These are phyloP conservation scores for Cherax destructor DNA, from an alignment of 1,140 invertebrate genomes.

Conservation along the genomic window DNA sequence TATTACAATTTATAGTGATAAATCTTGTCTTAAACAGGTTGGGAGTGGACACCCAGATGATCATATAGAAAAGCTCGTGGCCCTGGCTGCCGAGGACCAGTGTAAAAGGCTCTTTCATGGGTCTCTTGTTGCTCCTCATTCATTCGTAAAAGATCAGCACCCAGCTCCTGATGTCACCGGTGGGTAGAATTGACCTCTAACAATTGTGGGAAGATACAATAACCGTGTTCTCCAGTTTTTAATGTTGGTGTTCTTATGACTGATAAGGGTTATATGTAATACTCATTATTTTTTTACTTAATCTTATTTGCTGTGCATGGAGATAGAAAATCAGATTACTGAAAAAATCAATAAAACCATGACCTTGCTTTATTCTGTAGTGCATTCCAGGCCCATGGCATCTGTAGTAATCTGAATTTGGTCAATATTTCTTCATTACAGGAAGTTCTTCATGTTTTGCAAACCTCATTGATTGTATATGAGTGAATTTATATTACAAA, in stretches of 20 bases:
- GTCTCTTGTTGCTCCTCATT: conserved; percentile 32
- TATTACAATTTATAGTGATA: too few species aligned
- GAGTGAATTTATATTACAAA: too few species aligned
- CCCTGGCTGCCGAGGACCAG: conserved; percentile 51
- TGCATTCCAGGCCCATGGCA: too few species aligned
- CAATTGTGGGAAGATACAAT: background rate
- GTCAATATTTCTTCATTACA: too few species aligned
- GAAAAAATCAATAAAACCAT: too few species aligned
- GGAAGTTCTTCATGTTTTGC: too few species aligned
- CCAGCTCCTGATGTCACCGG: conserved; percentile 32
- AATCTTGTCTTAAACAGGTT: background rate
- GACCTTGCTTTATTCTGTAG: too few species aligned
- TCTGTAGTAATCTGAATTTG: too few species aligned
- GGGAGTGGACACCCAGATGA: conserved; percentile 18
- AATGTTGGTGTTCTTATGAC: background rate
- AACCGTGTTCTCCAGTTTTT: background rate
- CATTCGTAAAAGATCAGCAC: conserved; percentile 35
- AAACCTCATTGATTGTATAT: too few species aligned
- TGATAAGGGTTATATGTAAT: background rate
- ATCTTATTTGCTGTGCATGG: too few species aligned
- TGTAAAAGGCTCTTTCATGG: conserved; percentile 55
- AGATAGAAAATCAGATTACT: too few species aligned
- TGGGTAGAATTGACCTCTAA: background rate
- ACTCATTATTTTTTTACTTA: too few species aligned
- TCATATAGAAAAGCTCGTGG: conserved; percentile 46